phyloP scores from a whole-genome alignment of 2,797 vertebrate species.

The Pterois miles region DNA sequence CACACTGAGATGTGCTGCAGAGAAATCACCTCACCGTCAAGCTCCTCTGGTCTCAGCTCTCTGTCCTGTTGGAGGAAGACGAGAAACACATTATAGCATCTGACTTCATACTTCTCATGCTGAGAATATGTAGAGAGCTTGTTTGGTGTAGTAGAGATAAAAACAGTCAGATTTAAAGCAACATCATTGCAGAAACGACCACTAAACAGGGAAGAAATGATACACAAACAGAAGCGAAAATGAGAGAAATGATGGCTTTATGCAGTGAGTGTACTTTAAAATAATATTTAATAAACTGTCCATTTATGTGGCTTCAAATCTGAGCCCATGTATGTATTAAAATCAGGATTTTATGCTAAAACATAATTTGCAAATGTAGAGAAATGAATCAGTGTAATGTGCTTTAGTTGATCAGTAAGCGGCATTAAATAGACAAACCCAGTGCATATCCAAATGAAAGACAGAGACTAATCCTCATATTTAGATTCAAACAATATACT shows the following conservation, averaged over 20 bases:
- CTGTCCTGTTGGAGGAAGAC: constrained; percentile 77
- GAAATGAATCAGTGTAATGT: not conserved
- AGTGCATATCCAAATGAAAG: constrained; percentile 15
- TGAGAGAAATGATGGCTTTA: constrained; percentile 13
- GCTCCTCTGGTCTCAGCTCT: constrained; percentile 83
- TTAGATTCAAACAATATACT: constrained; percentile 31
- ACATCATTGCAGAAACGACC: no score
- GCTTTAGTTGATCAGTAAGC: constrained; percentile 3
- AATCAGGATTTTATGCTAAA: not conserved
- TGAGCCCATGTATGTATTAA: not conserved
- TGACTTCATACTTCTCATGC: not conserved
- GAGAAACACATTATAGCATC: constrained; percentile 22
- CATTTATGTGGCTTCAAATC: not conserved
- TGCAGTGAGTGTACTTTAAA: not conserved
- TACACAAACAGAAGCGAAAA: constrained; percentile 19
- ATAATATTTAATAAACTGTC: not conserved
- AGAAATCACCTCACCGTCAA: constrained; percentile 77
- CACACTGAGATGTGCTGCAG: not conserved
- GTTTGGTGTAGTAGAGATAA: constrained; percentile 1
- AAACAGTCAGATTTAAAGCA: no score
- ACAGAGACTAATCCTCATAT: constrained; percentile 1
- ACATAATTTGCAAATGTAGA: constrained; percentile 16
- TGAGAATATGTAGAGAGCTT: not conserved
- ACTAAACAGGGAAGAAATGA: constrained; percentile 5
- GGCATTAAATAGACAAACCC: constrained; percentile 1